Percentiles rank a stretch among this genome's conserved stretches.
These are phyloP conservation scores for Euborellia annulipes DNA, from an alignment of 1,140 invertebrate genomes.

Conservation along the genomic window DNA sequence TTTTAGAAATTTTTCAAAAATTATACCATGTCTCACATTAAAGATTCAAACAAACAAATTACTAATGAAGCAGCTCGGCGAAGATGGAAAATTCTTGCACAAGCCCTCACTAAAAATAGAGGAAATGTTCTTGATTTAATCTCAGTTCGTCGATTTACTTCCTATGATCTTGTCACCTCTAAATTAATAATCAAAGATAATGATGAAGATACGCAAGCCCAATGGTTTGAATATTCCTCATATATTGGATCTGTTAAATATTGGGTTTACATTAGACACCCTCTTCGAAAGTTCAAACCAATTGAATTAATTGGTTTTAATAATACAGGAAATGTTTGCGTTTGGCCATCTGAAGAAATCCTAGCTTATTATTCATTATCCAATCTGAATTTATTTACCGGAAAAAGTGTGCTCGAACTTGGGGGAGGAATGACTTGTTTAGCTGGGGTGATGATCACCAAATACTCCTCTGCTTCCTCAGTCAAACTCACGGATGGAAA, in stretches of 20 bases:
- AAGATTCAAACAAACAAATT: too few relatives aligned
- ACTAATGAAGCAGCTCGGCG: conserved; percentile 33
- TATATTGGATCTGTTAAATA: conserved; percentile 28
- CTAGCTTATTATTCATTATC: conserved; percentile 55
- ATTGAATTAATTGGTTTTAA: conserved; percentile 69
- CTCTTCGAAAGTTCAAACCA: conserved; percentile 43
- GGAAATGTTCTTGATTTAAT: conserved; percentile 16
- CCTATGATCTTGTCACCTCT: conserved; percentile 34
- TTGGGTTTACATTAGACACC: conserved; percentile 36
- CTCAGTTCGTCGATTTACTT: conserved; percentile 38
- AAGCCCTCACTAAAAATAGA: conserved; percentile 35
- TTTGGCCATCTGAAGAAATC: conserved; percentile 81
- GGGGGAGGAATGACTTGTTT: conserved; percentile 77
- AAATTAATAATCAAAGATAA: conserved; percentile 15
- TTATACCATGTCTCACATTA: too few relatives aligned
- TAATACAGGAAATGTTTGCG: conserved; percentile 80
- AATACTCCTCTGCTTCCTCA: conserved; percentile 38
- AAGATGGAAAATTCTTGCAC: conserved; percentile 51
- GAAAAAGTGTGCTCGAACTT: conserved; percentile 55
- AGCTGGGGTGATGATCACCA: conserved; percentile 56
- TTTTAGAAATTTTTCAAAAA: too few relatives aligned
- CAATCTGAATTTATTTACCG: conserved; percentile 44
- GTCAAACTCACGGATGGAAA: conserved; percentile 67
- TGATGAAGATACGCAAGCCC: conserved; percentile 15
- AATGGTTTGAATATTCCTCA: conserved; percentile 38